Evolutionary conservation across 2,888 invertebrate genomes (phyloP).

Genomic region (Liposcelis brunnea): DNA sequence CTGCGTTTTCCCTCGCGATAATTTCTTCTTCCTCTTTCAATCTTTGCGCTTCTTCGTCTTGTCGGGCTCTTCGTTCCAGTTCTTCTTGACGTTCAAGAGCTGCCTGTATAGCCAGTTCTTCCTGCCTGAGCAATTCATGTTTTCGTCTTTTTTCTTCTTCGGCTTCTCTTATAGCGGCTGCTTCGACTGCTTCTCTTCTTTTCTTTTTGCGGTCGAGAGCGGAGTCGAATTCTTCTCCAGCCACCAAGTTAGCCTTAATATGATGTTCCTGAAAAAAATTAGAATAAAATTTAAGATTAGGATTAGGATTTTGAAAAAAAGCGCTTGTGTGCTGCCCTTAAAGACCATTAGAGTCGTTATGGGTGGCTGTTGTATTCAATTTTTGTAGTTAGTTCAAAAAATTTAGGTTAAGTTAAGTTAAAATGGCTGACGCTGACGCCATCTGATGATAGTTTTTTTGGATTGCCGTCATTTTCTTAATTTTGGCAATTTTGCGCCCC

Average conservation of each 20-base stretch:
- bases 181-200: slow-evolving; percentile 1
- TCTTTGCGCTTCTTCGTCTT: slow-evolving; percentile 29
- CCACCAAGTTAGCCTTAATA: slow-evolving; percentile 20
- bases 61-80: slow-evolving; percentile 27
- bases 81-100: slow-evolving; percentile 25
- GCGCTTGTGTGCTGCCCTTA: slow-evolving; percentile 25
- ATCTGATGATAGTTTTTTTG: no score
- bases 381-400: no score
- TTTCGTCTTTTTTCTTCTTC: slow-evolving; percentile 13
- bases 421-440: no score
- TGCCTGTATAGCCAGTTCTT: slow-evolving; percentile 13
- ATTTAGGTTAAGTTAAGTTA: no score
- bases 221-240: slow-evolving; percentile 24
- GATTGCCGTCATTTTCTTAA: no score
- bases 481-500: no score
- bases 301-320: no score
- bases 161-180: slow-evolving; percentile 9
- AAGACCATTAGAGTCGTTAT: slow-evolving; percentile 18
- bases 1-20: slow-evolving; percentile 23
- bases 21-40: slow-evolving; percentile 33
- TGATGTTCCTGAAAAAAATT: slow-evolving; percentile 17
- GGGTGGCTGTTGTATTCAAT: no score
- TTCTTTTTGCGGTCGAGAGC: background rate
- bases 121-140: slow-evolving; percentile 24
- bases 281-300: no score